Percentiles rank a stretch among this genome's conserved stretches.
Evolutionary conservation across 2,888 invertebrate species (phyloP).

Genomic region (Xylophagus ater): DNA sequence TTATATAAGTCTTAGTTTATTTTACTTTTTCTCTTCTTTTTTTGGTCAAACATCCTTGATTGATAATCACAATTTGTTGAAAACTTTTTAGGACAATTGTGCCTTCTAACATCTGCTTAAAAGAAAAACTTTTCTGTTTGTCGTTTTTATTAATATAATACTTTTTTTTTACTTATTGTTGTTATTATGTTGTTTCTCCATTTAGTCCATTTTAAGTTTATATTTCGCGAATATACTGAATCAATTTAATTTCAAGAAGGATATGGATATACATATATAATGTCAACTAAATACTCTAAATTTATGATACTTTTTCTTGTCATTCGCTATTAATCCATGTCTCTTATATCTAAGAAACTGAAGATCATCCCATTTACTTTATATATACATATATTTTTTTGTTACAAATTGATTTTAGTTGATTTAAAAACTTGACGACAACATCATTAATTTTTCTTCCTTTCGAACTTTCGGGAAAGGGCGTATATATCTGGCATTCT

Average conservation of each 20-base stretch:
- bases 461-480: too few relatives aligned
- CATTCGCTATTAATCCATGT: background rate
- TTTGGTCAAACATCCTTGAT: conserved; percentile 7
- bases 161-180: too few relatives aligned
- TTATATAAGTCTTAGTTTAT: conserved; percentile 1
- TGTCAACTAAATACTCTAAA: too few relatives aligned
- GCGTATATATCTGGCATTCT: background rate
- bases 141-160: too few relatives aligned
- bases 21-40: background rate
- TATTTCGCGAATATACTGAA: background rate
- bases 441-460: conserved; percentile 10
- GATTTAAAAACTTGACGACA: conserved; percentile 8
- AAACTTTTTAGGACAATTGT: conserved; percentile 8
- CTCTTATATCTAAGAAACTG: background rate
- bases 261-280: too few relatives aligned
- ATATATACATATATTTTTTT: background rate
- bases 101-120: too few relatives aligned
- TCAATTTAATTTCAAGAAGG: conserved; percentile 6
- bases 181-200: background rate
- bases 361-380: background rate
- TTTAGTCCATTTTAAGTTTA: background rate
- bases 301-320: conserved; percentile 9
- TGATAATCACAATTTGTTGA: conserved; percentile 11
- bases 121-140: too few relatives aligned
- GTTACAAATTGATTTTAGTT: conserved; percentile 10